Evolutionary conservation across 1,140 invertebrate species (phyloP).

Genomic region (Harpegnathos saltator): DNA sequence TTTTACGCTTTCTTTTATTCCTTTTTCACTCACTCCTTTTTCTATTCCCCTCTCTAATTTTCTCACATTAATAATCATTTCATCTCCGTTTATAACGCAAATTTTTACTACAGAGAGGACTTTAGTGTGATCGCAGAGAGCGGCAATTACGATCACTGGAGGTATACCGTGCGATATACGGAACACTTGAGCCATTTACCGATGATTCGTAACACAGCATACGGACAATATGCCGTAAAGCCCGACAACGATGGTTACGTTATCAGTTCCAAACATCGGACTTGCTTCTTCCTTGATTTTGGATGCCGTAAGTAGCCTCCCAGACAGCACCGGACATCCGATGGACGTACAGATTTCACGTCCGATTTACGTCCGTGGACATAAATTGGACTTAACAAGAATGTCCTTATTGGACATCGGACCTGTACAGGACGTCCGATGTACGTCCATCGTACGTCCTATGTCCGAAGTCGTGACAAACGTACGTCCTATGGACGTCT

Average conservation of each 20-base stretch:
- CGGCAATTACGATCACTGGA: constrained; percentile 90
- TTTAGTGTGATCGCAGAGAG: constrained; percentile 88
- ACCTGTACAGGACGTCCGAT: no score
- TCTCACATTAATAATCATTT: neutral
- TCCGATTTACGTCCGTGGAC: no score
- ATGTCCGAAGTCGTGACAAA: no score
- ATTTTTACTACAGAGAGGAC: constrained; percentile 85
- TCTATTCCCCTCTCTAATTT: constrained; percentile 35
- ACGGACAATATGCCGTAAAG: constrained; percentile 87
- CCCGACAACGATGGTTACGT: constrained; percentile 82
- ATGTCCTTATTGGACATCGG: no score
- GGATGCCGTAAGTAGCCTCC: constrained; percentile 89
- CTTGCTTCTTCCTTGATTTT: constrained; percentile 87
- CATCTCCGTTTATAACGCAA: neutral
- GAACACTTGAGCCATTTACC: constrained; percentile 89
- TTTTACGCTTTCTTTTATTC: no score
- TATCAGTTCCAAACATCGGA: constrained; percentile 88
- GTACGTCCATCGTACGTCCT: no score
- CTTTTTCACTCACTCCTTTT: neutral
- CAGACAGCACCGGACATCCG: no score
- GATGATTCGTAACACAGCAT: constrained; percentile 86
- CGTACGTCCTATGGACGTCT: no score
- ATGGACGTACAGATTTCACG: no score
- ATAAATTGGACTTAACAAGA: no score
- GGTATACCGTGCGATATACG: constrained; percentile 89